Percentiles rank a stretch among this genome's conserved stretches.
phyloP scores from a whole-genome alignment of 92 coral and sea anemone species.

The Virgularia gustaviana region DNA sequence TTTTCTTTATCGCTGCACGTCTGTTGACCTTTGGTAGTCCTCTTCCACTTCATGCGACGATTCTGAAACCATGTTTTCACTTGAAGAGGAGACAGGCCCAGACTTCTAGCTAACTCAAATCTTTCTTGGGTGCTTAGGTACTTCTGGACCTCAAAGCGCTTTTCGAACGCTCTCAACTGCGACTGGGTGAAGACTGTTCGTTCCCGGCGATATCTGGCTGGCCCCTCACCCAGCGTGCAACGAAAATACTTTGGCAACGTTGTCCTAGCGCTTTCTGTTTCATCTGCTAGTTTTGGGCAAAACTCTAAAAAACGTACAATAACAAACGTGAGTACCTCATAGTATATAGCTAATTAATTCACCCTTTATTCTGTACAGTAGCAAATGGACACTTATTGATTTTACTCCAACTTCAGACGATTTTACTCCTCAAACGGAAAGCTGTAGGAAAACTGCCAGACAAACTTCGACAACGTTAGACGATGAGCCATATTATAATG shows the following conservation, averaged over 20 bases:
- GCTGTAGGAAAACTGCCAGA: background rate
- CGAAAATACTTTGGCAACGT: conserved; percentile 79
- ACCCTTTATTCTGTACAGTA: background rate
- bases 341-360: no score
- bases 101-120: conserved; percentile 75
- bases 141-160: conserved; percentile 63
- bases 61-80: conserved; percentile 98
- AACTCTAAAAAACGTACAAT: conserved; percentile 1
- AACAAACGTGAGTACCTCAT: background rate
- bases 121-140: conserved; percentile 88
- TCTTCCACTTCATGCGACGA: conserved; percentile 97
- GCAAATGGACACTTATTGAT: no score
- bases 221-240: conserved; percentile 58
- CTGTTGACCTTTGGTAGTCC: conserved; percentile 6
- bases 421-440: background rate
- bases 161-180: conserved; percentile 77
- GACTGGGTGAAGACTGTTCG: conserved; percentile 85
- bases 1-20: background rate
- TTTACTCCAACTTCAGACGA: background rate
- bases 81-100: conserved; percentile 76
- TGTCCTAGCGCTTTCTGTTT: conserved; percentile 1
- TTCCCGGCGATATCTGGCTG: conserved; percentile 80
- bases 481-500: background rate
- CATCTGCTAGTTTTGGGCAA: conserved; percentile 6
- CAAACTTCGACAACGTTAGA: background rate